A percentile compares a stretch with the other conserved stretches of the same genome.
These are phyloP conservation scores for Calameuta filiformis DNA, from an alignment of 2,888 invertebrate species.

Conservation along the genomic window DNA sequence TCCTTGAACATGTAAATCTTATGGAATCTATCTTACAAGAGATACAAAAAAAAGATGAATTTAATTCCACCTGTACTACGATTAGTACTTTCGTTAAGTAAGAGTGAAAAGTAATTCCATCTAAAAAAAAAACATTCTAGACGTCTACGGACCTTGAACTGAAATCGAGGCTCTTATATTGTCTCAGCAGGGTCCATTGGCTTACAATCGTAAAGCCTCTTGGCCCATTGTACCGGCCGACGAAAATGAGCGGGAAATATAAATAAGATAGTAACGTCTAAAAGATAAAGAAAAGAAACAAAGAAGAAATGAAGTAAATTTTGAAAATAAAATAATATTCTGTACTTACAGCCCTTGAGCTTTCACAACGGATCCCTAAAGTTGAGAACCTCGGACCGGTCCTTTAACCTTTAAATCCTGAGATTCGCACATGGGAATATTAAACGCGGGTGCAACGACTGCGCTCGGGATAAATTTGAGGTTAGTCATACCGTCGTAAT, in stretches of 20 bases:
- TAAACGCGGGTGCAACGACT: neutral
- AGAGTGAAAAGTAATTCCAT: slow-evolving; percentile 26
- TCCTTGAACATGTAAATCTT: slow-evolving; percentile 32
- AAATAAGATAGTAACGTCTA: neutral
- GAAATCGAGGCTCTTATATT: slow-evolving; percentile 12
- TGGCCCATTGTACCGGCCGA: neutral
- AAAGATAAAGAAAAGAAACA: neutral
- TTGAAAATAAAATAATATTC: neutral
- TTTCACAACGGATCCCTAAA: neutral
- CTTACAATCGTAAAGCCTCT: neutral
- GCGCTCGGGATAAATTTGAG: neutral
- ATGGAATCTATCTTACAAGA: neutral
- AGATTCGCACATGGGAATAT: neutral
- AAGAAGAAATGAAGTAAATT: neutral
- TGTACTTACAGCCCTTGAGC: neutral
- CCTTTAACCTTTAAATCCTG: neutral
- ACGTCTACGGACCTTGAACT: slow-evolving; percentile 42
- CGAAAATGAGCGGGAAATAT: neutral
- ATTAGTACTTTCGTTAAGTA: slow-evolving; percentile 30
- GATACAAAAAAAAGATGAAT: neutral
- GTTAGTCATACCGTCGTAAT: neutral
- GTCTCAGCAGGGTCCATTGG: neutral
- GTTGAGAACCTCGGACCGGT: neutral
- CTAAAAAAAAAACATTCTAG: slow-evolving; percentile 33
- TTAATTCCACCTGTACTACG: slow-evolving; percentile 23